These are phyloP conservation scores for Pitangus sulphuratus DNA, from an alignment of 2,797 vertebrate species.

Conservation along the genomic window DNA sequence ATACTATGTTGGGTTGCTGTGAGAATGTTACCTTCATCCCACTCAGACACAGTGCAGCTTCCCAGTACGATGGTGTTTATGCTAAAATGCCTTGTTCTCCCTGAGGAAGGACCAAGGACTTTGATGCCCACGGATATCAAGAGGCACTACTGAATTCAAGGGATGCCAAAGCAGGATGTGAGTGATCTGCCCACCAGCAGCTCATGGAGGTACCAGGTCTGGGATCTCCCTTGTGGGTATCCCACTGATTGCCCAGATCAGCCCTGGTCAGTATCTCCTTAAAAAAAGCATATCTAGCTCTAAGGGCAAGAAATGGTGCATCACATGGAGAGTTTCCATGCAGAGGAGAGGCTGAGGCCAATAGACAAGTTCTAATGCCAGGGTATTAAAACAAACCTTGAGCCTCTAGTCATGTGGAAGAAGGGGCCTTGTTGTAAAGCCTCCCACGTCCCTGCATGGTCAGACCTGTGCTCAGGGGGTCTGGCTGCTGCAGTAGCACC, in stretches of 20 bases:
- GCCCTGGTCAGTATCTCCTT: neutral
- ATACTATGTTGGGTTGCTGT: neutral
- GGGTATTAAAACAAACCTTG: neutral
- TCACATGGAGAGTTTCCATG: neutral
- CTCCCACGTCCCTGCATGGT: neutral
- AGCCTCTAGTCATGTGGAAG: neutral
- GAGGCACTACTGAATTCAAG: neutral
- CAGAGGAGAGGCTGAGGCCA: neutral
- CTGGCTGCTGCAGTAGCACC: constrained; percentile 15
- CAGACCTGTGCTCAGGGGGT: neutral
- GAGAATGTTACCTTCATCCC: neutral
- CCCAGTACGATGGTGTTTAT: neutral
- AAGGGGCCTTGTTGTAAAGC: neutral
- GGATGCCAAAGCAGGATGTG: neutral
- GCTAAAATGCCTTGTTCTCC: neutral
- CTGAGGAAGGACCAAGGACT: fast-evolving
- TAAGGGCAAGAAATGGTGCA: neutral
- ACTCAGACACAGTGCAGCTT: neutral
- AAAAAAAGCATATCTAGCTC: neutral
- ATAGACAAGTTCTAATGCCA: neutral
- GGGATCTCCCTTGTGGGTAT: neutral
- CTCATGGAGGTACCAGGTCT: neutral
- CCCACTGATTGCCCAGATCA: neutral
- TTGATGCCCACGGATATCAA: fast-evolving
- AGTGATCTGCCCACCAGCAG: neutral